Base-by-base conservation (phyloP, 2,888 invertebrate genomes). In the Lepetodrilus schrolli region DNA sequence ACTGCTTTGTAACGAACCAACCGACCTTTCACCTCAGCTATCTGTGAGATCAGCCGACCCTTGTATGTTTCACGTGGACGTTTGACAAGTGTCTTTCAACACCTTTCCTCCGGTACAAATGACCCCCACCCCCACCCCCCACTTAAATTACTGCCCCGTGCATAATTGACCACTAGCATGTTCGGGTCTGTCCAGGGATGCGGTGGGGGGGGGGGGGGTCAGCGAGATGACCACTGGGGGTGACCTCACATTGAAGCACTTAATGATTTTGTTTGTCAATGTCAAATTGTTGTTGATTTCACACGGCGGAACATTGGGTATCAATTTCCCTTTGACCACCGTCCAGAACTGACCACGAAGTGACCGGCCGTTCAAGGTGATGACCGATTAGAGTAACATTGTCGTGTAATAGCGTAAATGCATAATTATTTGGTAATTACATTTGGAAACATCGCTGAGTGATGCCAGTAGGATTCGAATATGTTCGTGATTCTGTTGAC, bases 231-330 rank as follows among this genome's bases (percentile, higher is more conserved):
- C 58, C 58, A 30, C 26, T 8, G 30, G 26, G 17, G 2, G 30
- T n/a, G 58, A 58, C 58, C 58, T 17, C 58, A 58, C 23, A 34
- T 58, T 58, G 10, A 34, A 58, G 58, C 30, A 30, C n/a, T 30
- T 58, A 58, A 58, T 58, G 58, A 58, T 58, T 58, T 30, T 58
- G 58, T 58, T 58, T 58, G 58, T 58, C 58, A 13, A 34, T 58
- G 58, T 58, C 58, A 58, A 58, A 58, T 26, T 58, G 34, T 58
- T 58, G 58, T 58, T 58, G 58, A 58, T 58, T 58, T 30, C 58
- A 58, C 58, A 30, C 30, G 13, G 58, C n/a, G 23, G 58, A 21
- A 34, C 23, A 23, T 5, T 26, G 26, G 30, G n/a, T 58, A 58
- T 58, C 58, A 58, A 58, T 58, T 58, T 58, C 58, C 58, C 30